Percentiles rank a stretch among this genome's conserved stretches.
phyloP scores from a whole-genome alignment of 2,797 vertebrate genomes.

The Pseudochromis fuscus region DNA sequence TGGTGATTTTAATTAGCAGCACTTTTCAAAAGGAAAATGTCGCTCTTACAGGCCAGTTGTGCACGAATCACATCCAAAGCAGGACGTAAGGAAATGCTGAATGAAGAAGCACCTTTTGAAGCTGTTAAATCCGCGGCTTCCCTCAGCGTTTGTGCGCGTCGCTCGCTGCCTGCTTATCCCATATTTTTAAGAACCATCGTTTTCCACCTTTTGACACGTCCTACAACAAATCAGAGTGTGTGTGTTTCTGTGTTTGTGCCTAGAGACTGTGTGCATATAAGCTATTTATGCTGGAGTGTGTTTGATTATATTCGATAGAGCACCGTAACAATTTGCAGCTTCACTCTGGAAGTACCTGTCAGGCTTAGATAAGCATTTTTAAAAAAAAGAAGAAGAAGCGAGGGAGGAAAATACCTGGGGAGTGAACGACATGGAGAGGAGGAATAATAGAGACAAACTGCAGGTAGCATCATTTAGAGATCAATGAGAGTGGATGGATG shows the following conservation, averaged over 20 bases:
- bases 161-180: background rate
- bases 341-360: slow-evolving; percentile 60
- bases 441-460: slow-evolving; percentile 25
- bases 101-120: slow-evolving; percentile 20
- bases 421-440: slow-evolving; percentile 5
- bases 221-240: slow-evolving; percentile 8
- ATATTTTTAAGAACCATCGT: slow-evolving; percentile 18
- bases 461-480: slow-evolving; percentile 1
- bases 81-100: background rate
- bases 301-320: slow-evolving; percentile 56
- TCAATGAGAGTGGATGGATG: slow-evolving; percentile 10
- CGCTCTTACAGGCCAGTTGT: background rate
- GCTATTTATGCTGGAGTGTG: slow-evolving; percentile 5
- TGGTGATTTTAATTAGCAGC: slow-evolving; percentile 54
- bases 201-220: slow-evolving; percentile 33
- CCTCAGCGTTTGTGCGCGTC: background rate
- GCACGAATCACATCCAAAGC: slow-evolving; percentile 28
- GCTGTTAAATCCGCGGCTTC: slow-evolving; percentile 1
- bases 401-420: slow-evolving; percentile 5
- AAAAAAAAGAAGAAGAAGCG: background rate
- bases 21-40: slow-evolving; percentile 34
- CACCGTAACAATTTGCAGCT: slow-evolving; percentile 45
- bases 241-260: slow-evolving; percentile 26
- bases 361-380: slow-evolving; percentile 53
- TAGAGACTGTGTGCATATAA: slow-evolving; percentile 8